phyloP scores from a whole-genome alignment of 2,888 invertebrate genomes.

The Oegoconia quadripuncta region DNA sequence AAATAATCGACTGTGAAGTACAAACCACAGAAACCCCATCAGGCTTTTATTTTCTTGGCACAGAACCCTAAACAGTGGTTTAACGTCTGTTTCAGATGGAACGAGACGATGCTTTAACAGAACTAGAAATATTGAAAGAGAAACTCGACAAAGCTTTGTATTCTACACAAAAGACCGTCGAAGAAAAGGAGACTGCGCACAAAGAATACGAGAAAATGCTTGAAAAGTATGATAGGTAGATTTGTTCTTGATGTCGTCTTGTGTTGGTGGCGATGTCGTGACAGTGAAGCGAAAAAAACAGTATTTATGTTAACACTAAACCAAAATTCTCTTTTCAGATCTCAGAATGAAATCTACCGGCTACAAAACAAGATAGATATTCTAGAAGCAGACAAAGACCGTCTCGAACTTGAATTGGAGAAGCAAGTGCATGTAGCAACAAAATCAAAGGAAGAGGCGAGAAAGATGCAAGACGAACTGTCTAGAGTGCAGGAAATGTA shows the following conservation, averaged over 20 bases:
- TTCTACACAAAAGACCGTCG: constrained; percentile 89
- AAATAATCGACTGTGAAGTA: too few species aligned
- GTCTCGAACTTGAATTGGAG: constrained; percentile 91
- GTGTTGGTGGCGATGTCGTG: constrained; percentile 55
- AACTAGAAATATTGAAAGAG: constrained; percentile 92
- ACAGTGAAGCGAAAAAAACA: constrained; percentile 20
- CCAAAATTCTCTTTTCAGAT: constrained; percentile 72
- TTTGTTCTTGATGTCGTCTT: constrained; percentile 57
- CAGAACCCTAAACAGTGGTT: not conserved
- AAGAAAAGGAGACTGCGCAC: constrained; percentile 92
- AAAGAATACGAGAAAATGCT: constrained; percentile 95
- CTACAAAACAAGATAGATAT: constrained; percentile 93
- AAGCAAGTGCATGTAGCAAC: constrained; percentile 88
- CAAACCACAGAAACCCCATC: too few species aligned
- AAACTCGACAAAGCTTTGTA: constrained; percentile 93
- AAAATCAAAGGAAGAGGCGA: constrained; percentile 90
- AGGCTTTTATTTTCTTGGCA: too few species aligned
- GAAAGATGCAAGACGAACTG: constrained; percentile 92
- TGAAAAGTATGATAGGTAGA: constrained; percentile 93
- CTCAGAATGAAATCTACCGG: constrained; percentile 93
- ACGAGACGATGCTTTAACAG: constrained; percentile 90
- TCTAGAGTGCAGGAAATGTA: constrained; percentile 93
- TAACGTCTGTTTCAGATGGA: constrained; percentile 82
- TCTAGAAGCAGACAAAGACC: constrained; percentile 91
- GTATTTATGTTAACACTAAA: constrained; percentile 9